Percentiles rank a stretch among this genome's conserved stretches.
These are phyloP conservation scores for Nasalis larvatus DNA, from an alignment of 2,113 vertebrate genomes.

Conservation along the genomic window DNA sequence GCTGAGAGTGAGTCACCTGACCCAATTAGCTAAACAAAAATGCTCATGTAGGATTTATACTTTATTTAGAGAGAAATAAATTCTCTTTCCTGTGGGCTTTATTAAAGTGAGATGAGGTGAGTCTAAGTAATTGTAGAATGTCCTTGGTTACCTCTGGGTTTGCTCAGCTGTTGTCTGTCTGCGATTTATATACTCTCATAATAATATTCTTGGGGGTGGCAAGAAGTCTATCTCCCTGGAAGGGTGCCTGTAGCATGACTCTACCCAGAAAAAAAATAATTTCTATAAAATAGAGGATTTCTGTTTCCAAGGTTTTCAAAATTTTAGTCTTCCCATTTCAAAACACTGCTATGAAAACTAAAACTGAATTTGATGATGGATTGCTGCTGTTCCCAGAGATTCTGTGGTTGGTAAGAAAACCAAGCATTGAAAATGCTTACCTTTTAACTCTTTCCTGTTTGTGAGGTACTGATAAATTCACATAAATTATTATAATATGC, in stretches of 20 bases:
- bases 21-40: not conserved
- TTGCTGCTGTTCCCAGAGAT: not conserved
- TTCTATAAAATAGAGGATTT: constrained; percentile 15
- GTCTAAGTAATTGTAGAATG: not conserved
- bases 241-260: not conserved
- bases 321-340: constrained; percentile 11
- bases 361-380: constrained; percentile 20
- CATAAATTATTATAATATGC: not conserved
- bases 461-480: not conserved
- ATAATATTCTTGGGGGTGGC: not conserved
- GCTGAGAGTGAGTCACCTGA: not conserved
- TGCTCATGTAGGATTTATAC: not conserved
- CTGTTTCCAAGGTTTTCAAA: constrained; percentile 27
- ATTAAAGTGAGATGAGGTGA: not conserved
- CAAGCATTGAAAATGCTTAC: not conserved
- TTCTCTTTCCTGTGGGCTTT: not conserved
- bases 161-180: not conserved
- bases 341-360: constrained; percentile 4
- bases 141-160: not conserved
- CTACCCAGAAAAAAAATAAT: not conserved
- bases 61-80: constrained; percentile 2
- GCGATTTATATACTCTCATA: not conserved
- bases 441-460: not conserved
- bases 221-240: not conserved
- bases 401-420: not conserved